Base-by-base conservation (phyloP, 2,888 invertebrate genomes). In the Tetropium fuscum region DNA sequence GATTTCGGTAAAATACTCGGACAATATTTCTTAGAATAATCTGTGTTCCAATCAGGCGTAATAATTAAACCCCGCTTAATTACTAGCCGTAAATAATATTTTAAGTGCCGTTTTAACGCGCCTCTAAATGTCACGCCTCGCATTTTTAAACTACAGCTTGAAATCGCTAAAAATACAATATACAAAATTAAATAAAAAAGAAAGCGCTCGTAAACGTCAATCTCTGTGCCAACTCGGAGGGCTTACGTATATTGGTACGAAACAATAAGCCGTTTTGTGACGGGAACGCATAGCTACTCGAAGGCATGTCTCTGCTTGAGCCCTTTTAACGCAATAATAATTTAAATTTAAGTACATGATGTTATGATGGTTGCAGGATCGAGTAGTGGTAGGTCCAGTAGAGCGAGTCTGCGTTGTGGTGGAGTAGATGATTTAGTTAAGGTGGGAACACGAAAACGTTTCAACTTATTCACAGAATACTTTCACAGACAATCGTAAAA, bases 31-130 rank as follows among this genome's bases (percentile, higher is more conserved):
- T 74, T 67, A 73, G 80, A 79, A 80, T 78, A 78, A 77, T 78
- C 76, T 74, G 72, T 71, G 69, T 76, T 76, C 77, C 81, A 79
- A 81, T 80, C 79, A 79, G 74, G 68, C 67, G 68, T 66, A 75
- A 78, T 81, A 80, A 80, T 81, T 80, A 80, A 80, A 80, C 76
- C 74, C 71, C 74, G 68, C 73, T 81, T 82, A 81, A 82, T 82
- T 82, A 81, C 81, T 73, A 70, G 75, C 76, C 78, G 79, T 82
- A 82, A 82, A 82, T 82, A 81, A 81, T 79, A 77, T 77, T 80
- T 81, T 81, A 81, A 81, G 79, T 80, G 80, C 80, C 76, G 78
- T 80, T 80, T 81, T 81, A 81, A 81, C 81, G 80, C 79, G 77
- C 78, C 76, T 77, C 74, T 80, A 80, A 81, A 80, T 79, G 81